Conservation (phyloP, 2,888 invertebrate species). For the Ptychoptera albimana region DNA sequence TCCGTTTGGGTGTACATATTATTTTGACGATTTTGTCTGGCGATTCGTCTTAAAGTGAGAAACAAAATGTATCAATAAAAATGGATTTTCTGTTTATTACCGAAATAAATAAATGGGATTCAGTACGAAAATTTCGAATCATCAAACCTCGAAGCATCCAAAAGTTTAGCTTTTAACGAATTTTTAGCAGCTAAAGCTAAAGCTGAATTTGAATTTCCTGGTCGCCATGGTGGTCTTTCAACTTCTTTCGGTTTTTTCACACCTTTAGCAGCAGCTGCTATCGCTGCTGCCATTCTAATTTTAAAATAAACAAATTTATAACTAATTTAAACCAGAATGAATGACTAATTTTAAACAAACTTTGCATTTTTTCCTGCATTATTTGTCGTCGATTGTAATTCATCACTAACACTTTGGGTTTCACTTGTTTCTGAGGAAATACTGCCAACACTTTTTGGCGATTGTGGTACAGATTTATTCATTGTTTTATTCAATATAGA, state of each 20-base stretch:
- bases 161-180: conserved; percentile 25
- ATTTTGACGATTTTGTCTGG: conserved; percentile 18
- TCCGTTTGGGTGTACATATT: conserved; percentile 25
- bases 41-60: conserved; percentile 18
- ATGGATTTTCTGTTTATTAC: too few relatives aligned
- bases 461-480: too few relatives aligned
- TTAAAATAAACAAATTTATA: neutral
- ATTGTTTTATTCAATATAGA: neutral
- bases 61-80: neutral
- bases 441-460: conserved; percentile 13
- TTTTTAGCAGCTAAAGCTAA: conserved; percentile 26
- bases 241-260: conserved; percentile 14
- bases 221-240: conserved; percentile 28
- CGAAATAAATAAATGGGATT: neutral
- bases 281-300: neutral
- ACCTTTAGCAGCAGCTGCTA: neutral
- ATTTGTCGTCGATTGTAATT: conserved; percentile 9
- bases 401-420: conserved; percentile 23
- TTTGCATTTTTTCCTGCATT: conserved; percentile 1
- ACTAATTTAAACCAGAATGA: neutral
- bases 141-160: conserved; percentile 26
- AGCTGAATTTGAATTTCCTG: conserved; percentile 23
- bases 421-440: conserved; percentile 27
- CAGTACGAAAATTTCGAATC: neutral
- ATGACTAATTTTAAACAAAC: neutral